A percentile compares a stretch with the other conserved stretches of the same genome.
Evolutionary conservation across 2,888 invertebrate species (phyloP).

Genomic region (Catonia carolina): DNA sequence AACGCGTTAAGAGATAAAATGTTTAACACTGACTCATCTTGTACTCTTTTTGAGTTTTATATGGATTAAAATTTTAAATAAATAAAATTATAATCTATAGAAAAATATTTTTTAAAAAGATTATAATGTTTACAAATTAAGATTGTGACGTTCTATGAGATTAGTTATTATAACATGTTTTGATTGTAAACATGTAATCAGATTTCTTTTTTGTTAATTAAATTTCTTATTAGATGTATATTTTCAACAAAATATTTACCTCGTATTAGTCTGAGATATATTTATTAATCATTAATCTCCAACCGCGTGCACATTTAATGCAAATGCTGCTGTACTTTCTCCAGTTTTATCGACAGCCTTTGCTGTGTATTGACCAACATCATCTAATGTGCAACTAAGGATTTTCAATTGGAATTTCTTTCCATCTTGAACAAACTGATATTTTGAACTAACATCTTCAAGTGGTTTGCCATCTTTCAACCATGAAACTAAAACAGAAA

Average conservation of each 20-base stretch:
- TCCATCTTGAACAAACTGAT: slow-evolving; percentile 75
- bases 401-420: slow-evolving; percentile 74
- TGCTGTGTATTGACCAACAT: slow-evolving; percentile 83
- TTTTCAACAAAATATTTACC: background rate
- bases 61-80: too few species aligned
- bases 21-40: too few species aligned
- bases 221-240: too few species aligned
- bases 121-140: too few species aligned
- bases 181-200: too few species aligned
- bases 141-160: too few species aligned
- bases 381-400: slow-evolving; percentile 62
- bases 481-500: slow-evolving; percentile 55
- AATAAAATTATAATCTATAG: too few species aligned
- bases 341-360: slow-evolving; percentile 80
- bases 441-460: slow-evolving; percentile 68
- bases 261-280: slow-evolving; percentile 4
- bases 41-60: too few species aligned
- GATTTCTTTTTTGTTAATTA: too few species aligned
- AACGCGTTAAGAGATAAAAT: too few species aligned
- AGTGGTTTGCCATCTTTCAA: slow-evolving; percentile 87
- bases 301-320: slow-evolving; percentile 60
- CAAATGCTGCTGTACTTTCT: slow-evolving; percentile 77
- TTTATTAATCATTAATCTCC: background rate
- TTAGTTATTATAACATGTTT: too few species aligned
- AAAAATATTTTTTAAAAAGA: too few species aligned